These are phyloP conservation scores for Xyrichtys novacula DNA, from an alignment of 2,797 vertebrate genomes.

Conservation along the genomic window DNA sequence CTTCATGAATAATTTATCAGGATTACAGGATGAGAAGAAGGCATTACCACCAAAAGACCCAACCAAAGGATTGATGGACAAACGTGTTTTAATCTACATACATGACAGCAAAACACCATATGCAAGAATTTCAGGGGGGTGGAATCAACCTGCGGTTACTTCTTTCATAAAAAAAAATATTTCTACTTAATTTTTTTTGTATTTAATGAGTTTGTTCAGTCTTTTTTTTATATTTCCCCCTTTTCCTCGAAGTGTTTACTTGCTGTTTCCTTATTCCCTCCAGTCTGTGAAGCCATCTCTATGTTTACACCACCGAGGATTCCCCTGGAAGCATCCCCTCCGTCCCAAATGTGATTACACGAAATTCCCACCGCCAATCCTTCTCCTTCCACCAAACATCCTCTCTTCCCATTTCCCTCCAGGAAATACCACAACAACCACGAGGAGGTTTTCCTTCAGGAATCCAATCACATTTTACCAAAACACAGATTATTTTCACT, in stretches of 20 bases:
- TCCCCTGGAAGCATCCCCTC: slow-evolving; percentile 61
- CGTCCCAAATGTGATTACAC: slow-evolving; percentile 77
- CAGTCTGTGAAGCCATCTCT: slow-evolving; percentile 19
- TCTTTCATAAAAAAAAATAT: slow-evolving; percentile 1
- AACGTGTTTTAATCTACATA: slow-evolving; percentile 1
- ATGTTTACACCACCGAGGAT: slow-evolving; percentile 48
- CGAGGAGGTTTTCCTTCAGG: not conserved
- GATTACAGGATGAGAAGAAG: slow-evolving; percentile 18
- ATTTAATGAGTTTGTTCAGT: slow-evolving; percentile 14
- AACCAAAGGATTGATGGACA: slow-evolving; percentile 3
- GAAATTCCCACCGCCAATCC: slow-evolving; percentile 63
- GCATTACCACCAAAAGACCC: slow-evolving; percentile 31
- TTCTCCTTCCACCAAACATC: slow-evolving; percentile 25
- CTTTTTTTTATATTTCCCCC: slow-evolving; percentile 19
- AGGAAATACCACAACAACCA: slow-evolving; percentile 48
- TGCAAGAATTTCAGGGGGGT: too few species aligned
- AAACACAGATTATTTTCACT: slow-evolving; percentile 40
- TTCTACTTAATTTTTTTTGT: not conserved
- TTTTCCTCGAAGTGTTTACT: slow-evolving; percentile 26
- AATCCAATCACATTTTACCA: slow-evolving; percentile 66
- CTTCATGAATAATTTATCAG: slow-evolving; percentile 61
- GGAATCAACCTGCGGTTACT: slow-evolving; percentile 1
- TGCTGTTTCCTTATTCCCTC: slow-evolving; percentile 41
- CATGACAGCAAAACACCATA: too few species aligned
- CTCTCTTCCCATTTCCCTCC: slow-evolving; percentile 8